A percentile compares a stretch with the other conserved stretches of the same genome.
Evolutionary conservation across 2,113 vertebrate species (phyloP).

Genomic region (Peromyscus polionotus): DNA sequence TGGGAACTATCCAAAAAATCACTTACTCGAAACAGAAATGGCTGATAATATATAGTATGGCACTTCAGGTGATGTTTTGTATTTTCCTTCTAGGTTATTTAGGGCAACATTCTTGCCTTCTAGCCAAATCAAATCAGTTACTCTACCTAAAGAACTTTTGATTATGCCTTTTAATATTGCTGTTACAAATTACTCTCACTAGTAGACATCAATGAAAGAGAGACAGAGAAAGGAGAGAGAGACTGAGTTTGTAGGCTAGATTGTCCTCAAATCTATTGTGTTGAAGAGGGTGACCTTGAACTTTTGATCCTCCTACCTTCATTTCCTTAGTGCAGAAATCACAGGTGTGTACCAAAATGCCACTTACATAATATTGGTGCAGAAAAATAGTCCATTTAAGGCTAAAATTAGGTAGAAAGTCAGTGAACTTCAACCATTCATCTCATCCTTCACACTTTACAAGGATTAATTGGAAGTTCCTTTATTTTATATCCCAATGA

Average conservation of each 20-base stretch:
- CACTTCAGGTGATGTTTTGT: neutral
- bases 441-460: slow-evolving; percentile 48
- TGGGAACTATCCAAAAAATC: neutral
- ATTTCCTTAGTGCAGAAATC: neutral
- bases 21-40: neutral
- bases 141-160: neutral
- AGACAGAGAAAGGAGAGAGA: neutral
- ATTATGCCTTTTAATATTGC: slow-evolving; percentile 48
- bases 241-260: neutral
- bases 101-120: neutral
- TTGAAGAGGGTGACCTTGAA: neutral
- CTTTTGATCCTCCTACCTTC: neutral
- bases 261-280: neutral
- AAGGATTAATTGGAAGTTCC: slow-evolving; percentile 51
- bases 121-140: slow-evolving; percentile 45
- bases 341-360: neutral
- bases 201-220: neutral
- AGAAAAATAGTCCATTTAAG: slow-evolving; percentile 33
- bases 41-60: neutral
- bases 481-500: slow-evolving; percentile 47
- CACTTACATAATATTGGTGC: slow-evolving; percentile 15
- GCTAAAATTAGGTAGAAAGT: slow-evolving; percentile 49
- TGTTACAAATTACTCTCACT: slow-evolving; percentile 56
- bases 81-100: slow-evolving; percentile 30
- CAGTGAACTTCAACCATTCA: slow-evolving; percentile 52